Evolutionary conservation across 1,140 invertebrate species (phyloP).

Genomic region (Hyposmocoma kahamanoa): DNA sequence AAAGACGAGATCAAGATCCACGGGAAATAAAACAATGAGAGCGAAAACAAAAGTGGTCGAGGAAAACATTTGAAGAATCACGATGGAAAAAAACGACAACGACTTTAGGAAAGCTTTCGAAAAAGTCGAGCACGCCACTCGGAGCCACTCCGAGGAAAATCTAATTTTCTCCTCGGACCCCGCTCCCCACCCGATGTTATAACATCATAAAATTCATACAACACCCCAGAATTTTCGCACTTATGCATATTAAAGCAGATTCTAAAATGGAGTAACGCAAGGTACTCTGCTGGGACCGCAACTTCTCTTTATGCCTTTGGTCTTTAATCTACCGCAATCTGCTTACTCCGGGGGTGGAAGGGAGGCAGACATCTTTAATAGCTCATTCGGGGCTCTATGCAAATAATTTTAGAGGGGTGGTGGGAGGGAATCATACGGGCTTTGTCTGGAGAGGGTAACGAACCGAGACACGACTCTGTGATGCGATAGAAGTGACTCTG

Average conservation of each 20-base stretch:
- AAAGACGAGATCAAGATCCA: slow-evolving; percentile 19
- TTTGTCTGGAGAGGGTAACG: slow-evolving; percentile 64
- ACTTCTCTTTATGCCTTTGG: slow-evolving; percentile 51
- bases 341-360: slow-evolving; percentile 42
- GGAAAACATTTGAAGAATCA: slow-evolving; percentile 45
- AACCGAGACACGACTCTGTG: slow-evolving; percentile 47
- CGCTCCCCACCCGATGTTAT: slow-evolving; percentile 22
- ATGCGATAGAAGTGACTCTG: slow-evolving; percentile 43
- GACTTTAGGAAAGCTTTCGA: slow-evolving; percentile 42
- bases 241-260: slow-evolving; percentile 42
- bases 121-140: slow-evolving; percentile 48
- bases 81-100: slow-evolving; percentile 27
- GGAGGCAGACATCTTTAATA: slow-evolving; percentile 60
- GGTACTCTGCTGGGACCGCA: slow-evolving; percentile 18
- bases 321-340: slow-evolving; percentile 70
- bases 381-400: slow-evolving; percentile 67
- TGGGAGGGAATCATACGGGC: slow-evolving; percentile 51
- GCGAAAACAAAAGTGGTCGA: slow-evolving; percentile 43
- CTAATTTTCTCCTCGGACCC: slow-evolving; percentile 58
- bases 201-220: slow-evolving; percentile 43
- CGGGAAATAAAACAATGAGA: slow-evolving; percentile 44
- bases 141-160: slow-evolving; percentile 50
- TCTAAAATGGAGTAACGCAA: slow-evolving; percentile 30
- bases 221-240: slow-evolving; percentile 37
- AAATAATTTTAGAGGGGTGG: slow-evolving; percentile 60